A percentile compares a stretch with the other conserved stretches of the same genome.
phyloP scores from a whole-genome alignment of 1,140 invertebrate genomes.

The Aculops lycopersici region DNA sequence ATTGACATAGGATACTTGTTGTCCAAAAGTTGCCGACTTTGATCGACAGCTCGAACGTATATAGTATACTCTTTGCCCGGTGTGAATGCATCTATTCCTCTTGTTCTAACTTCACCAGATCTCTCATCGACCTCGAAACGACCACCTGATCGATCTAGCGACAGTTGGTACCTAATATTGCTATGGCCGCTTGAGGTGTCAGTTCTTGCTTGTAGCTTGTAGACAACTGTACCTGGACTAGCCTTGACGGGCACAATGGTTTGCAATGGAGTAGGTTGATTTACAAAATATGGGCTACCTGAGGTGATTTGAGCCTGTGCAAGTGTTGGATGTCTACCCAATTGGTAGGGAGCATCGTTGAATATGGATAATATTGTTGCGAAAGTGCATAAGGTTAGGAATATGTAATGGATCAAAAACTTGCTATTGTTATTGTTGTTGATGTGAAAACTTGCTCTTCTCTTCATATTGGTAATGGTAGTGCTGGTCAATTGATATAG shows the following conservation, averaged over 20 bases:
- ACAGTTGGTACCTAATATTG: slow-evolving; percentile 79
- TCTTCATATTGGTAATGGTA: too few species aligned
- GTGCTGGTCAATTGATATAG: too few species aligned
- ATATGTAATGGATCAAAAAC: too few species aligned
- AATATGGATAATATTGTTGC: too few species aligned
- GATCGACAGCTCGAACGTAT: slow-evolving; percentile 79
- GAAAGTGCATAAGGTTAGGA: too few species aligned
- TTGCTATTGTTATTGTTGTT: too few species aligned
- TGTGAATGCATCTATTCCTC: slow-evolving; percentile 61
- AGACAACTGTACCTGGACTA: slow-evolving; percentile 69
- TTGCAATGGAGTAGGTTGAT: slow-evolving; percentile 66
- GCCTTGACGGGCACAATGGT: slow-evolving; percentile 75
- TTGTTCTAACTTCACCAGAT: slow-evolving; percentile 62
- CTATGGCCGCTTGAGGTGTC: slow-evolving; percentile 62
- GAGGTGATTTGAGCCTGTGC: too few species aligned
- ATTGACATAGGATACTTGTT: slow-evolving; percentile 55
- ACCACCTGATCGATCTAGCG: slow-evolving; percentile 46
- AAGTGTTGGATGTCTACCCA: too few species aligned
- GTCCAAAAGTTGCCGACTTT: slow-evolving; percentile 59
- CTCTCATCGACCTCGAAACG: slow-evolving; percentile 60
- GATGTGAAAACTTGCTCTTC: too few species aligned
- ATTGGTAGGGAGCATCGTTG: too few species aligned
- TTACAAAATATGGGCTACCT: slow-evolving; percentile 90
- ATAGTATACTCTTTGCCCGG: slow-evolving; percentile 80
- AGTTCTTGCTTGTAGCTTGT: slow-evolving; percentile 69